Percentiles rank a stretch among this genome's conserved stretches.
These are phyloP conservation scores for Leistus spinibarbis DNA, from an alignment of 2,888 invertebrate species.

Conservation along the genomic window DNA sequence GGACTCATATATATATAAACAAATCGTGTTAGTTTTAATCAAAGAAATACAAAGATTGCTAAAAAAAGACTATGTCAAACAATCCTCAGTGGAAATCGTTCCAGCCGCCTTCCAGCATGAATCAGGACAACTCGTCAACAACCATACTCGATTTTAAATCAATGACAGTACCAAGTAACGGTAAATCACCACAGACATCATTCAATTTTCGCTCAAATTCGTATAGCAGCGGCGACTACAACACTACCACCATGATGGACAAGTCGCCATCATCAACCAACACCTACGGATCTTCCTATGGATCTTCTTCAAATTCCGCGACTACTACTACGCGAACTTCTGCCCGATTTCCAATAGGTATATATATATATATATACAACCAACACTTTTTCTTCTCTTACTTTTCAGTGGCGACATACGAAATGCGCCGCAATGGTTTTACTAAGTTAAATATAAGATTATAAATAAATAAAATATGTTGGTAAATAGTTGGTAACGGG, in stretches of 20 bases:
- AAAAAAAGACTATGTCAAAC: slow-evolving; percentile 70
- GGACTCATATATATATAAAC: neutral
- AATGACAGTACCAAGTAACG: slow-evolving; percentile 65
- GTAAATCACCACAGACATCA: slow-evolving; percentile 54
- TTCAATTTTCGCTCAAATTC: slow-evolving; percentile 56
- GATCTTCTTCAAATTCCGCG: slow-evolving; percentile 52
- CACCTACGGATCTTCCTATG: slow-evolving; percentile 42
- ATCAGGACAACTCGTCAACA: slow-evolving; percentile 66
- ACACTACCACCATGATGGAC: slow-evolving; percentile 47
- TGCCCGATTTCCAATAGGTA: slow-evolving; percentile 50
- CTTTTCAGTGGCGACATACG: too few species aligned
- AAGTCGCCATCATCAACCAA: slow-evolving; percentile 47
- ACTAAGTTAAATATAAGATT: too few species aligned
- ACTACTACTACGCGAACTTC: slow-evolving; percentile 55
- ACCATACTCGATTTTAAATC: slow-evolving; percentile 83
- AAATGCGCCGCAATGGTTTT: too few species aligned
- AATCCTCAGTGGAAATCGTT: slow-evolving; percentile 90
- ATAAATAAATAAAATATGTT: too few species aligned
- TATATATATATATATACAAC: neutral
- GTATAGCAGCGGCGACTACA: slow-evolving; percentile 55
- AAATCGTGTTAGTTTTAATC: neutral
- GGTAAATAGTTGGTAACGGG: too few species aligned
- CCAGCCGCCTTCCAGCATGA: slow-evolving; percentile 84
- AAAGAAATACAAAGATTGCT: neutral
- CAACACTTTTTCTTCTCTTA: too few species aligned